Conservation (phyloP, 2,113 vertebrate genomes). For the Orycteropus afer region DNA sequence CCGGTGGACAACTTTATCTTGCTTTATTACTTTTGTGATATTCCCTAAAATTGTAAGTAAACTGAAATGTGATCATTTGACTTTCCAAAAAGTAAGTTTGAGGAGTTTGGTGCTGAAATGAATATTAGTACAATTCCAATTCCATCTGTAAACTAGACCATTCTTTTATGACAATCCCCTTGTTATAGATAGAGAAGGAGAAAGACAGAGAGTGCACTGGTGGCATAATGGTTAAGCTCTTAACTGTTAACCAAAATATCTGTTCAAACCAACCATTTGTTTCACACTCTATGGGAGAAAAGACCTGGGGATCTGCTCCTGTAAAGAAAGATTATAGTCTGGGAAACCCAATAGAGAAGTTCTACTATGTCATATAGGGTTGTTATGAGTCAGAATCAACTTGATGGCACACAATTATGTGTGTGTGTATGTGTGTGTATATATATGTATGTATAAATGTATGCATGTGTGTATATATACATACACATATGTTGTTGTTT, state of each 20-base stretch:
- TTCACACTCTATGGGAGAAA: background rate
- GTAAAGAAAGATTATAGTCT: background rate
- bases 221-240: no score
- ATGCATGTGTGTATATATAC: no score
- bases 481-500: no score
- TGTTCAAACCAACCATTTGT: background rate
- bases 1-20: background rate
- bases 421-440: no score
- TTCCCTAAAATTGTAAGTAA: background rate
- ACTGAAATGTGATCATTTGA: background rate
- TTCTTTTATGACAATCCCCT: background rate
- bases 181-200: no score
- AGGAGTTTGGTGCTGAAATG: background rate
- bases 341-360: background rate
- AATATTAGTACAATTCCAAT: background rate
- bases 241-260: background rate
- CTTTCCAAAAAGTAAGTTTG: slow-evolving; percentile 14
- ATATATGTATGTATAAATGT: no score
- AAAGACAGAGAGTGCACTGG: no score
- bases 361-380: background rate
- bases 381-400: background rate
- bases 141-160: background rate
- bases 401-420: no score
- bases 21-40: slow-evolving; percentile 26
- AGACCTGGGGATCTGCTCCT: background rate